Conservation (phyloP, 1,140 invertebrate species). For the Dysdera silvatica region DNA sequence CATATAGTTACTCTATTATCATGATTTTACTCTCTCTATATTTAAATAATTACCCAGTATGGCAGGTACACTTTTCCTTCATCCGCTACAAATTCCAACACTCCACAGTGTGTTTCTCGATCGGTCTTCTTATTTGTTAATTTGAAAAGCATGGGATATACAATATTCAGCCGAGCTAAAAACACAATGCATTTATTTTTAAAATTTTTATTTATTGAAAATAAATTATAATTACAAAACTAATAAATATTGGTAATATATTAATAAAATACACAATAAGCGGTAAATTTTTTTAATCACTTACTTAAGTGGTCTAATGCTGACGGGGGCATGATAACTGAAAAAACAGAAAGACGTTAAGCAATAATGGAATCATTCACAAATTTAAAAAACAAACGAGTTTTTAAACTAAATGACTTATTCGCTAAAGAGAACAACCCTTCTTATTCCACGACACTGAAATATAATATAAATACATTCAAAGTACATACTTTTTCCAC, state of each 20-base stretch:
- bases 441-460: too few relatives aligned
- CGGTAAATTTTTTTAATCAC: too few relatives aligned
- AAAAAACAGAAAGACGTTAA: slow-evolving; percentile 34
- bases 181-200: too few relatives aligned
- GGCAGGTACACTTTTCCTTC: slow-evolving; percentile 97
- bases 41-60: slow-evolving; percentile 68
- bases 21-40: too few relatives aligned
- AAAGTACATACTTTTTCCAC: slow-evolving; percentile 78
- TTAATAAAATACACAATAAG: too few relatives aligned
- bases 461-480: slow-evolving; percentile 5
- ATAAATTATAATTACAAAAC: not conserved
- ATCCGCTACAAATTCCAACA: slow-evolving; percentile 97
- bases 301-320: slow-evolving; percentile 78
- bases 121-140: slow-evolving; percentile 77
- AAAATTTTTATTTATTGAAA: not conserved
- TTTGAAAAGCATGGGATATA: slow-evolving; percentile 99
- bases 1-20: too few relatives aligned
- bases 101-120: slow-evolving; percentile 90
- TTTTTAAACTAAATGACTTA: too few relatives aligned
- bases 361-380: not conserved
- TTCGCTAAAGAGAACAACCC: too few relatives aligned
- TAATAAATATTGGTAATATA: not conserved
- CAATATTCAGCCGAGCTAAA: slow-evolving; percentile 78
- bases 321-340: slow-evolving; percentile 96
- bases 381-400: not conserved